These are phyloP conservation scores for Drosophila robusta DNA, from an alignment of 2,888 invertebrate genomes.

Conservation along the genomic window DNA sequence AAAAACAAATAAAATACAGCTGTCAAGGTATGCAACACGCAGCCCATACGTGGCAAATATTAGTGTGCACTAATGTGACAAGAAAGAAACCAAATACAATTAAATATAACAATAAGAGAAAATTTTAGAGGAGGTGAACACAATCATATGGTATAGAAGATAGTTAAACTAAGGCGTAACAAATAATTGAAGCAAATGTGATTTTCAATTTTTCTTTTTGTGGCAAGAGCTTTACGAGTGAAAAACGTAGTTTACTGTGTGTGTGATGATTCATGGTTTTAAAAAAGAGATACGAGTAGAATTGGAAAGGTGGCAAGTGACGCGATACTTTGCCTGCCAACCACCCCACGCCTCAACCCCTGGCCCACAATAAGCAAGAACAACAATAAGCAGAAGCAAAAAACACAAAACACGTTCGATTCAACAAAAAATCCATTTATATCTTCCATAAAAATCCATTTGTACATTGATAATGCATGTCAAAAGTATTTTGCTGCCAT, in stretches of 20 bases:
- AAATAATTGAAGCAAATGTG: slow-evolving; percentile 14
- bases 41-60: slow-evolving; percentile 38
- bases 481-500: slow-evolving; percentile 9
- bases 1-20: slow-evolving; percentile 19
- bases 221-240: slow-evolving; percentile 5
- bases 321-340: slow-evolving; percentile 35
- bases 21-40: slow-evolving; percentile 38
- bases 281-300: slow-evolving; percentile 18
- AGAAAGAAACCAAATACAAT: background rate
- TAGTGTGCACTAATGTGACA: background rate
- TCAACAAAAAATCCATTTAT: slow-evolving; percentile 21
- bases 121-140: background rate
- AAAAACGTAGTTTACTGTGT: slow-evolving; percentile 9
- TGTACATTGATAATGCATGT: slow-evolving; percentile 33
- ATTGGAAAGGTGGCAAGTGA: slow-evolving; percentile 54
- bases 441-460: slow-evolving; percentile 36
- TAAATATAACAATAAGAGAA: background rate
- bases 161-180: slow-evolving; percentile 6
- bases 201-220: background rate
- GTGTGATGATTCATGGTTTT: slow-evolving; percentile 41
- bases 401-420: slow-evolving; percentile 20
- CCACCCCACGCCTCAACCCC: slow-evolving; percentile 13
- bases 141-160: background rate
- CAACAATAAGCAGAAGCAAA: slow-evolving; percentile 23
- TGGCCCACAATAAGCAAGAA: slow-evolving; percentile 1